Evolutionary conservation across 2,797 vertebrate genomes (phyloP).

Genomic region (Acipenser oxyrinchus): DNA sequence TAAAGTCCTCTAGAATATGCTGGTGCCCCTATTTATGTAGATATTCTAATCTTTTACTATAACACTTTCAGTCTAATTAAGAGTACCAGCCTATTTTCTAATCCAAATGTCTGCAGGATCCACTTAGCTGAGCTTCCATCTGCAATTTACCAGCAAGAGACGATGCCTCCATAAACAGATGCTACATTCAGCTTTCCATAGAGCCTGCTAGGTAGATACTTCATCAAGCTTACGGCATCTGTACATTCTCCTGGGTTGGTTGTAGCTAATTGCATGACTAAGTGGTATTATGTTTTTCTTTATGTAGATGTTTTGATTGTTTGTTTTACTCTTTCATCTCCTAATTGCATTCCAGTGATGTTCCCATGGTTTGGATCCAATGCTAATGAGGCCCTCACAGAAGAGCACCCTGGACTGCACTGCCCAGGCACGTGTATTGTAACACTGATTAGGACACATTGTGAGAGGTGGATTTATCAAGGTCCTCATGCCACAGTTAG

Average conservation of each 20-base stretch:
- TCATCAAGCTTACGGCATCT: background rate
- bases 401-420: background rate
- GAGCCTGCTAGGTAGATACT: background rate
- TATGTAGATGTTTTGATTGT: background rate
- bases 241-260: background rate
- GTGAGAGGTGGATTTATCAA: no score
- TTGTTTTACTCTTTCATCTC: background rate
- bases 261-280: background rate
- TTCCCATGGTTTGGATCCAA: background rate
- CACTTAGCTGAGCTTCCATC: background rate
- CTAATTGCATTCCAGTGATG: background rate
- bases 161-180: background rate
- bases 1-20: no score
- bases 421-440: background rate
- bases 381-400: background rate
- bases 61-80: no score
- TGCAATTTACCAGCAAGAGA: slow-evolving; percentile 2
- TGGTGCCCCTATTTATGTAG: no score
- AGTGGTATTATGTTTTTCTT: background rate
- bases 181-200: background rate
- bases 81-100: background rate
- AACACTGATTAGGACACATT: background rate
- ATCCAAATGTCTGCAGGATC: background rate
- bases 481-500: no score
- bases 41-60: no score